Base-by-base conservation (phyloP, 2,797 vertebrate species). In the Hozukius guyotensis region DNA sequence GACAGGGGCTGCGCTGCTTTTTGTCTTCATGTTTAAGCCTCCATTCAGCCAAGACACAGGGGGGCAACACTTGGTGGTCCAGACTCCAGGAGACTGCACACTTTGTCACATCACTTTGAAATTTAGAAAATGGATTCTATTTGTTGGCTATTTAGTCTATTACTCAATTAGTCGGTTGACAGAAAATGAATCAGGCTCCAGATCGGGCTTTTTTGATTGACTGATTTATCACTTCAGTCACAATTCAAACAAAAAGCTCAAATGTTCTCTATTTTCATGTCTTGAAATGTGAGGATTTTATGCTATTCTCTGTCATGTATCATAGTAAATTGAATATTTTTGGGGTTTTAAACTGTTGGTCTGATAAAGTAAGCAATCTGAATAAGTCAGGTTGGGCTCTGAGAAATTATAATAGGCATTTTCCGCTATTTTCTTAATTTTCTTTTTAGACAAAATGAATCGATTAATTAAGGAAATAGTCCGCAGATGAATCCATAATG, bases 21-120 rank as follows among this genome's bases (percentile, higher is more conserved):
- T 90, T 93, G 88, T 93, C 87, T 83, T 42, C 64, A 8, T 76
- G 82, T 83, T 86, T 75, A 85, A 90, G 74, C 49, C 81, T 79
- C 80, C 60, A 72, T 92, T 93, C 78, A 91, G 75, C 72, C 13
- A 53, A 81, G 80, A 86, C 7, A 76, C 84, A 62, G 84, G 88
- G 88, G 88, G 90, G 89, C 32, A 86, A 57, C 85, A 20, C 66
- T 85, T 49, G 86, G 91, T 89, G 88, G 90, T 89, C 90, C 63
- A 64, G 27, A 72, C 81, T 25, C 62, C 65, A 66, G 34, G 22
- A 72, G 78, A 31, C 77, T 61, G 64, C 78, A 88, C 84, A 61
- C 72, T 86, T 80, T 57, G 57, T 61, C 22, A 46, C 55, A 9
- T 27, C 18, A 46, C 20, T 42, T 4, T 69, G 3, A 63, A 63